Base-by-base conservation (phyloP, 2,888 invertebrate genomes). In the Slavum lentiscoides region DNA sequence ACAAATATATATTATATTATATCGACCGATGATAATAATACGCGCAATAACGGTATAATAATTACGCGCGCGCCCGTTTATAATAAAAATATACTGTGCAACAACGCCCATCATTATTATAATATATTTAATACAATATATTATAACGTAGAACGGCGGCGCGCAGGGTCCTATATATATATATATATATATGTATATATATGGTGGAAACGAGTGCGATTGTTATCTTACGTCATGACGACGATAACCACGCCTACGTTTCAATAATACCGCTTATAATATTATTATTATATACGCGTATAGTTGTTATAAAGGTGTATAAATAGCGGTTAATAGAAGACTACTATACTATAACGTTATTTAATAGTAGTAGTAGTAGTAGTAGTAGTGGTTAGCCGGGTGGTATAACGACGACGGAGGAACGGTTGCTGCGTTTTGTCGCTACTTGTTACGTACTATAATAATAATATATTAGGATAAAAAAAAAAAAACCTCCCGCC, bases 161-260 rank as follows among this genome's bases (percentile, higher is more conserved):
- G 49, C 15, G 49, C 11, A 3, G 49, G 49, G 75, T 67, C 67
- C 75, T 75, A 59, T 30, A 30, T 30, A 30, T 4, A 30, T 4
- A 2, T 30, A 30, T 75, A 59, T 30, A 30, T 30, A 30, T 4
- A 30, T 4, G 1, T 30, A 30, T n/a, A 30, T 4, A 1, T 30
- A 30, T 68, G 67, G 75, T 68, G 75, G 75, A 76, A 76, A 76
- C 75, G 68, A 76, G 75, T 76, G 75, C 75, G 75, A 76, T 76
- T 76, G 67, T 76, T 76, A 76, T 76, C 75, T 68, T 68, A 66
- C 67, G 75, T 58, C 75, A 76, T 76, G 75, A 68, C 21, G 75
- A 68, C 21, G 30, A 76, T 30, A 67, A 67, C 75, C 75, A 67
- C 75, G 75, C 75, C 75, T 68, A 76, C 75, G 43, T 76, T 76